A percentile compares a stretch with the other conserved stretches of the same genome.
Evolutionary conservation across 2,888 invertebrate species (phyloP).

Genomic region (Drosophila formosana): DNA sequence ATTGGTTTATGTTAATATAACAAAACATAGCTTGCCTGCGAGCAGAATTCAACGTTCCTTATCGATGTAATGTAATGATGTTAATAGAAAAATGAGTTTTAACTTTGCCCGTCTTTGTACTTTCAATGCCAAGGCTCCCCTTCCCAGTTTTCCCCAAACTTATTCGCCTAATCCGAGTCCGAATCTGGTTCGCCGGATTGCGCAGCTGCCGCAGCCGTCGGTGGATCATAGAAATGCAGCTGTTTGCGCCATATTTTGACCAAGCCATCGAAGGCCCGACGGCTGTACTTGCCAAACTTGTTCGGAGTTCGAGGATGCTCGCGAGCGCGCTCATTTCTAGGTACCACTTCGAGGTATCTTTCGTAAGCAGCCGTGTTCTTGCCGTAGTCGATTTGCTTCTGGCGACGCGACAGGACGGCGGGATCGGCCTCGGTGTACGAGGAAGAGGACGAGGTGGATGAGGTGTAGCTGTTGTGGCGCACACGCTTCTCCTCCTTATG

Average conservation of each 20-base stretch:
- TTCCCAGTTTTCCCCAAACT: background rate
- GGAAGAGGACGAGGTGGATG: slow-evolving; percentile 80
- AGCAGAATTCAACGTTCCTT: slow-evolving; percentile 14
- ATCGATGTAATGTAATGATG: slow-evolving; percentile 5
- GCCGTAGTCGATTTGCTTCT: slow-evolving; percentile 98
- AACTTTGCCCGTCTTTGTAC: slow-evolving; percentile 32
- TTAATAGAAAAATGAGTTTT: slow-evolving; percentile 15
- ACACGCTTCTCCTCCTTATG: slow-evolving; percentile 80
- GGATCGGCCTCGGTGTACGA: slow-evolving; percentile 89
- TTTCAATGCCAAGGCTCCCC: slow-evolving; percentile 24
- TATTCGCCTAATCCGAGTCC: slow-evolving; percentile 59
- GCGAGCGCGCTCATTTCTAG: slow-evolving; percentile 88
- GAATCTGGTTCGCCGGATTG: slow-evolving; percentile 39
- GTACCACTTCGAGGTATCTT: slow-evolving; percentile 89
- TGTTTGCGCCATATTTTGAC: slow-evolving; percentile 94
- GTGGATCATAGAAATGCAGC: slow-evolving; percentile 92
- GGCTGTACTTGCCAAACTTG: slow-evolving; percentile 93
- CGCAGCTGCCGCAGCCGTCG: slow-evolving; percentile 63
- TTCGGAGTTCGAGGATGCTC: slow-evolving; percentile 96
- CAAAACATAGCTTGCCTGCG: slow-evolving; percentile 30
- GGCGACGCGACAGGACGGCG: slow-evolving; percentile 89
- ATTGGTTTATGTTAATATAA: slow-evolving; percentile 53
- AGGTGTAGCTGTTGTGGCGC: slow-evolving; percentile 80
- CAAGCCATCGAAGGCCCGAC: slow-evolving; percentile 96
- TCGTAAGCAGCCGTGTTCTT: slow-evolving; percentile 96